These are phyloP conservation scores for Lagocephalus sceleratus DNA, from an alignment of 2,797 vertebrate species.

Conservation along the genomic window DNA sequence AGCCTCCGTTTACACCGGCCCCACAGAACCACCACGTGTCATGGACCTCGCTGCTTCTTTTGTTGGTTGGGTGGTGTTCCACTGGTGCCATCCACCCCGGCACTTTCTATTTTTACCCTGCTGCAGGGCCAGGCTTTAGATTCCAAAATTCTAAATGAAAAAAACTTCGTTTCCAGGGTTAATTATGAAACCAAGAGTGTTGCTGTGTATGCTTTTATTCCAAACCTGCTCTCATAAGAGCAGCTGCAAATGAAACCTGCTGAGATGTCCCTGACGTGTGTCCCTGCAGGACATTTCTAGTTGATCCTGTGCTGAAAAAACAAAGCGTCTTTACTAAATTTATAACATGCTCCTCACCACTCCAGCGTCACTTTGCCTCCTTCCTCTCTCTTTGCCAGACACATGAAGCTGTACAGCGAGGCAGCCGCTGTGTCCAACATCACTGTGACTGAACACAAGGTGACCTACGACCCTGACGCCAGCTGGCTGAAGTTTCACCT, in stretches of 20 bases:
- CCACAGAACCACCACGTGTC: not conserved
- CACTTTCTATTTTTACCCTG: too few species aligned
- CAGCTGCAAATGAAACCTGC: constrained; percentile 10
- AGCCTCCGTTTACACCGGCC: not conserved
- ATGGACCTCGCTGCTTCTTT: constrained; percentile 37
- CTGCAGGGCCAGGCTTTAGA: too few species aligned
- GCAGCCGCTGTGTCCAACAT: constrained; percentile 65
- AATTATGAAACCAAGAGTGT: constrained; percentile 9
- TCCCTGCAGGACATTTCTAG: constrained; percentile 7
- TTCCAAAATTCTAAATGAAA: not conserved
- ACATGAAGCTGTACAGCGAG: constrained; percentile 69
- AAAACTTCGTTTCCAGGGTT: constrained; percentile 25
- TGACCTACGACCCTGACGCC: constrained; percentile 75
- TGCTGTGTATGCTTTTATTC: constrained; percentile 12
- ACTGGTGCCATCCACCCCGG: too few species aligned
- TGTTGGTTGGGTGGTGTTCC: constrained; percentile 24
- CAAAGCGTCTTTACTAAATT: constrained; percentile 15
- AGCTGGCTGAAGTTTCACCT: constrained; percentile 92
- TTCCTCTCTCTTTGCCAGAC: constrained; percentile 48
- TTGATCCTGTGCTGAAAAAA: constrained; percentile 16
- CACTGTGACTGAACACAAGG: constrained; percentile 57
- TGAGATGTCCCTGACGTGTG: constrained; percentile 5
- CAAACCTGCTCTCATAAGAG: too few species aligned
- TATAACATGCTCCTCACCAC: not conserved
- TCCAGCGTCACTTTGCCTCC: not conserved